Evolutionary conservation across 2,113 vertebrate species (phyloP).

Genomic region (Butorides virescens): DNA sequence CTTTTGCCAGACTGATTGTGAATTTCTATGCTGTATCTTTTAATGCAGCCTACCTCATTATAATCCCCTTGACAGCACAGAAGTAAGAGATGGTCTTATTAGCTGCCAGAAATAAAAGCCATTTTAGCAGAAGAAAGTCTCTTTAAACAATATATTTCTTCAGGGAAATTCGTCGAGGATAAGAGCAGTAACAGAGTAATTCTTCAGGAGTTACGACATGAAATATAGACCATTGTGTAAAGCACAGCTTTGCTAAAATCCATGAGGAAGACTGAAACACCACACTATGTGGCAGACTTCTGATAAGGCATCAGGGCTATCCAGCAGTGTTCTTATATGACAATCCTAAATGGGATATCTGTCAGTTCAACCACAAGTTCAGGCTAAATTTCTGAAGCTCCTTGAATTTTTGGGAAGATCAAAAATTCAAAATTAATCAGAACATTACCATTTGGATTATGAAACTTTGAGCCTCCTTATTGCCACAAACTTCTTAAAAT

Average conservation of each 20-base stretch:
- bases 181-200: not conserved
- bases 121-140: conserved; percentile 3
- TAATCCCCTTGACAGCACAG: not conserved
- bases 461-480: not conserved
- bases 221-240: not conserved
- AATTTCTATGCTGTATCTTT: not conserved
- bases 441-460: not conserved
- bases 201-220: not conserved
- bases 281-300: not conserved
- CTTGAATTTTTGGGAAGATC: not conserved
- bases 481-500: not conserved
- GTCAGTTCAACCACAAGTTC: not conserved
- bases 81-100: conserved; percentile 1
- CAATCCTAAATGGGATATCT: not conserved
- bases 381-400: not conserved
- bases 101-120: conserved; percentile 16
- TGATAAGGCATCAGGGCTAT: not conserved
- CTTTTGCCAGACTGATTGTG: not conserved
- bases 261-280: not conserved
- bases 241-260: not conserved
- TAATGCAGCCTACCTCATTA: not conserved
- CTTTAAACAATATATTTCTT: conserved; percentile 9
- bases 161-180: not conserved
- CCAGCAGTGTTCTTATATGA: not conserved
- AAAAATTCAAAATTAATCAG: not conserved